Base-by-base conservation (phyloP, 2,888 invertebrate species). In the Cataglyphis altisquamis region DNA sequence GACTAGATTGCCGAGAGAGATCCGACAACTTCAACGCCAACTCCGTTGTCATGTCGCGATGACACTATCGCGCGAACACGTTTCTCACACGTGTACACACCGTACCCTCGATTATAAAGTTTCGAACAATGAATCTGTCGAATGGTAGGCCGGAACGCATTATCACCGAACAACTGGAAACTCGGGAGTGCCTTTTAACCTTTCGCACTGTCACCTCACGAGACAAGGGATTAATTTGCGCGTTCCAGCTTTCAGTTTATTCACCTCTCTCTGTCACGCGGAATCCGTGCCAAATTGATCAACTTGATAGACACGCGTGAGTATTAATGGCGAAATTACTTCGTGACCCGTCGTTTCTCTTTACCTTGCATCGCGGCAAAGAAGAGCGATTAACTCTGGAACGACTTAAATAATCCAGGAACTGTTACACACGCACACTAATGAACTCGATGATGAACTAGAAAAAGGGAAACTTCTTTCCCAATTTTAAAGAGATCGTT, bases 171-270 rank as follows among this genome's bases (percentile, higher is more conserved):
- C 48, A 12, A 21, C 18, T 3, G 1, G 18, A 15, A n/a, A 18
- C 32, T 32, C 25, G 10, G n/a, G 25, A 45, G 21, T 21, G 72
- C 45, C 72, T n/a, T 39, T 41, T 82, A 81, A 86, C 77, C 77
- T 86, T 88, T 85, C 72, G 60, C 57, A 41, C 73, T 25, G 18
- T 25, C 25, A 25, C 62, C 66, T 64, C 32, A 60, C 15, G 15
- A 36, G 45, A 32, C 0, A 6, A 32, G 39, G 18, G 60, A 73
- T 80, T 73, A 57, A 72, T 73, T 73, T 36, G 32, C 45, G 18
- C 25, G 3, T 21, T 70, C 18, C 25, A 18, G 18, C 2, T 55
- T 41, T 55, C 39, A 15, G 39, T 12, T 36, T 39, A 4, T n/a
- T 52, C 48, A n/a, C 48, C 36, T 10, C 36, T 36, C 36, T 29